Base-by-base conservation (phyloP, 2,797 vertebrate genomes). In the Aeoliscus strigatus region DNA sequence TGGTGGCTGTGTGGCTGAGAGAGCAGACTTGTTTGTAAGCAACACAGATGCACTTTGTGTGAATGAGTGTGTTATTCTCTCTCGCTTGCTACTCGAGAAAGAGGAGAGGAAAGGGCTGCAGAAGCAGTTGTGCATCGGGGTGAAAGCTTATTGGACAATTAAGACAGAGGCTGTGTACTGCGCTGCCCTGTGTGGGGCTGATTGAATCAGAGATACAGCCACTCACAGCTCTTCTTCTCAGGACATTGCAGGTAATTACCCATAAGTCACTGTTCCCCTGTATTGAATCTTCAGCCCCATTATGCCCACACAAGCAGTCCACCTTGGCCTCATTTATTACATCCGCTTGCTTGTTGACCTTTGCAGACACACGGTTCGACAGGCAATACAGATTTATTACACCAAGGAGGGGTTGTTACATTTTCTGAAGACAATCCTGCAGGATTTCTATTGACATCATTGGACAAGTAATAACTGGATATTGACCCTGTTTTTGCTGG, bases 241-340 rank as follows among this genome's bases (percentile, higher is more conserved):
- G 88, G 85, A 89, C 84, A 87, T 89, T 86, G 84, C 76, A 78
- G 80, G 83, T 89, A 89, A 90, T 89, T 88, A 83, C 81, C 82
- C 81, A 86, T 79, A 82, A 88, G 86, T 83, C 85, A 77, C 80
- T 70, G 77, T 80, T 79, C 76, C 78, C 68, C 75, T 73, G 80
- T 70, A 83, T 82, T 85, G 82, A 73, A 83, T 84, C 84, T 87
- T 82, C 66, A 74, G 66, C 57, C 75, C 85, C 86, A 87, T 88
- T 88, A 88, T 74, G 62, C 75, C 84, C 70, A 74, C 80, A 78
- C 76, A 68, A 70, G 66, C 75, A 71, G 65, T 66, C 67, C 70
- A 64, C 66, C 70, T 71, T 41, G 6, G 51, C 54, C 66, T 80
- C 70, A 73, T 86, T 86, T 77, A 86, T 83, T 82, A 76, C 79